phyloP scores from a whole-genome alignment of 2,797 vertebrate genomes.

The Pseudopleuronectes americanus region DNA sequence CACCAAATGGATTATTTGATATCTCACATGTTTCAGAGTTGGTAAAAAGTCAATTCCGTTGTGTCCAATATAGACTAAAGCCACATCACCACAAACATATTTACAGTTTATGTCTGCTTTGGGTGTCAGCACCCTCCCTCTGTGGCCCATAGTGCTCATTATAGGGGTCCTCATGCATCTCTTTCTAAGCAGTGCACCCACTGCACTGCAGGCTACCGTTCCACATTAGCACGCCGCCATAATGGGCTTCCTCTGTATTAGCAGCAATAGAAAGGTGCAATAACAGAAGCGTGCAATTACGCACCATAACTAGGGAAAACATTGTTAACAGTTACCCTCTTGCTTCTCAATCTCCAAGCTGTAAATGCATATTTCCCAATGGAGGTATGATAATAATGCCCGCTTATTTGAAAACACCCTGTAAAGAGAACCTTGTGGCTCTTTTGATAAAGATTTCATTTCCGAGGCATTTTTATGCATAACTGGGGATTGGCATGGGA shows the following conservation, averaged over 20 bases:
- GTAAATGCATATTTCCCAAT: slow-evolving; percentile 85
- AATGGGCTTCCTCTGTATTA: slow-evolving; percentile 80
- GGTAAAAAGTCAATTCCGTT: slow-evolving; percentile 22
- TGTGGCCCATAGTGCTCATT: slow-evolving; percentile 65
- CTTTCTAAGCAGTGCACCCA: slow-evolving; percentile 74
- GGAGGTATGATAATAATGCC: slow-evolving; percentile 82
- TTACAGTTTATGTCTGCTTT: slow-evolving; percentile 37
- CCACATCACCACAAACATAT: slow-evolving; percentile 13
- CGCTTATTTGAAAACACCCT: slow-evolving; percentile 86
- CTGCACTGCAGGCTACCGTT: slow-evolving; percentile 77
- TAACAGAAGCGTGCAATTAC: slow-evolving; percentile 84
- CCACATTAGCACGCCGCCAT: slow-evolving; percentile 74
- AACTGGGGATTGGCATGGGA: slow-evolving; percentile 78
- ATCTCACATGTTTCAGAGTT: not conserved
- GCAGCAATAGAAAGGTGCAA: slow-evolving; percentile 80
- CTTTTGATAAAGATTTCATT: slow-evolving; percentile 85
- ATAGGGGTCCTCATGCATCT: slow-evolving; percentile 74
- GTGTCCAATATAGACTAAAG: not conserved
- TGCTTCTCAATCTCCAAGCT: slow-evolving; percentile 78
- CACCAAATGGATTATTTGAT: not conserved
- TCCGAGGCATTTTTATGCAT: slow-evolving; percentile 82
- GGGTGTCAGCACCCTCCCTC: slow-evolving; percentile 44
- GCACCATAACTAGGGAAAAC: slow-evolving; percentile 83
- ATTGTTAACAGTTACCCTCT: slow-evolving; percentile 82
- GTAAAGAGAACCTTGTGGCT: slow-evolving; percentile 84